phyloP scores from a whole-genome alignment of 2,888 invertebrate genomes.

The Scaptomyza cyrtandrae region DNA sequence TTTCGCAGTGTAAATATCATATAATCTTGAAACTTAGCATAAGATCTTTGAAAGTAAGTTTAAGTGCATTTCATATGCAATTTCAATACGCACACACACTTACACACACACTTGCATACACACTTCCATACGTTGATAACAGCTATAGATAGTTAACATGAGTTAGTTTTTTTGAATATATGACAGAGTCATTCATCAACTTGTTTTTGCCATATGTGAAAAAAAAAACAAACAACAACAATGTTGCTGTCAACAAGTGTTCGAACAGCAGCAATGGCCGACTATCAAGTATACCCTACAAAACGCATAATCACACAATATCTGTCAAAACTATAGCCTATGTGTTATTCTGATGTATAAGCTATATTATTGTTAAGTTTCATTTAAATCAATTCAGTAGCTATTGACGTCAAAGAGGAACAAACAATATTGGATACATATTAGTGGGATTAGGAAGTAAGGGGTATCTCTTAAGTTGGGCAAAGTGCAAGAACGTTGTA shows the following conservation, averaged over 20 bases:
- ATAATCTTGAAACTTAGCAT: no score
- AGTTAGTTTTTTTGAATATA: slow-evolving; percentile 19
- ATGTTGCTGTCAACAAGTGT: neutral
- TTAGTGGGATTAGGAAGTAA: neutral
- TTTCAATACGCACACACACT: slow-evolving; percentile 3
- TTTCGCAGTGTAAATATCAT: no score
- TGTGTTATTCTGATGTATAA: no score
- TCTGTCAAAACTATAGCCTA: no score
- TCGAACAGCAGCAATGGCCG: slow-evolving; percentile 20
- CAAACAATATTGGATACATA: no score
- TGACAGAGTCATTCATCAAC: slow-evolving; percentile 46
- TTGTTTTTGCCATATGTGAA: slow-evolving; percentile 39
- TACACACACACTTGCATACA: neutral
- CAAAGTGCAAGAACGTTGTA: neutral
- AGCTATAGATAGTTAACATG: slow-evolving; percentile 6
- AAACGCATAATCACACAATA: neutral
- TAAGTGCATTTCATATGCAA: slow-evolving; percentile 27
- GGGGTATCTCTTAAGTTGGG: neutral
- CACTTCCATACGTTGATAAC: neutral
- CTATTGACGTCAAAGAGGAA: no score
- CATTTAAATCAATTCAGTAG: no score
- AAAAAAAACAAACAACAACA: slow-evolving; percentile 8
- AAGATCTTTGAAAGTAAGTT: no score
- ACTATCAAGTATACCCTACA: slow-evolving; percentile 6
- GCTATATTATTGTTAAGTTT: no score